Evolutionary conservation across 2,797 vertebrate genomes (phyloP).

Genomic region (Acanthurus tractus): DNA sequence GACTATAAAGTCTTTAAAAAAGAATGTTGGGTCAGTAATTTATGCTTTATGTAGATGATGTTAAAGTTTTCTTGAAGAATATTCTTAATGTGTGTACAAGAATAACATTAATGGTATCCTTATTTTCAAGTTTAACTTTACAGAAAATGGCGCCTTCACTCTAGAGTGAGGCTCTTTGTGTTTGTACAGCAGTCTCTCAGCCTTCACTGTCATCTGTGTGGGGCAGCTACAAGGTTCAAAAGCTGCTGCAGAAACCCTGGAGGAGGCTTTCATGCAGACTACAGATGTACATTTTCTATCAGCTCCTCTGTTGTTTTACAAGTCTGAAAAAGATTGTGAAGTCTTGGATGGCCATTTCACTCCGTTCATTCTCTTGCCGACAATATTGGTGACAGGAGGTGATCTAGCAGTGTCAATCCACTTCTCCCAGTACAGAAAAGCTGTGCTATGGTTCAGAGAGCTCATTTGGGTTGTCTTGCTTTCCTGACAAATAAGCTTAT

Average conservation of each 20-base stretch:
- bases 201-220: not conserved
- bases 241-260: constrained; percentile 24
- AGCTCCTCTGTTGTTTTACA: constrained; percentile 5
- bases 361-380: not conserved
- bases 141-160: constrained; percentile 21
- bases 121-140: constrained; percentile 36
- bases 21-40: not conserved
- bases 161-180: constrained; percentile 26
- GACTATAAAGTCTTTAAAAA: not conserved
- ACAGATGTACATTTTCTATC: constrained; percentile 20
- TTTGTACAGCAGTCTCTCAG: constrained; percentile 27
- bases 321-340: constrained; percentile 14
- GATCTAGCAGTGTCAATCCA: constrained; percentile 31
- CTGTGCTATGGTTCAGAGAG: constrained; percentile 51
- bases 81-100: not conserved
- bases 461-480: constrained; percentile 44
- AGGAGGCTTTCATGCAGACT: constrained; percentile 7
- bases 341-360: constrained; percentile 33
- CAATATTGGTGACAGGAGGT: constrained; percentile 32
- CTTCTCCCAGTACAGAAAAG: constrained; percentile 34
- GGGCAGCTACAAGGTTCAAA: constrained; percentile 21
- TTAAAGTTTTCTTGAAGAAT: constrained; percentile 10
- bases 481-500: constrained; percentile 53
- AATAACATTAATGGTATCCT: constrained; percentile 12
- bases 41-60: constrained; percentile 16